Evolutionary conservation across 2,888 invertebrate species (phyloP).

Genomic region (Lottia scabra): DNA sequence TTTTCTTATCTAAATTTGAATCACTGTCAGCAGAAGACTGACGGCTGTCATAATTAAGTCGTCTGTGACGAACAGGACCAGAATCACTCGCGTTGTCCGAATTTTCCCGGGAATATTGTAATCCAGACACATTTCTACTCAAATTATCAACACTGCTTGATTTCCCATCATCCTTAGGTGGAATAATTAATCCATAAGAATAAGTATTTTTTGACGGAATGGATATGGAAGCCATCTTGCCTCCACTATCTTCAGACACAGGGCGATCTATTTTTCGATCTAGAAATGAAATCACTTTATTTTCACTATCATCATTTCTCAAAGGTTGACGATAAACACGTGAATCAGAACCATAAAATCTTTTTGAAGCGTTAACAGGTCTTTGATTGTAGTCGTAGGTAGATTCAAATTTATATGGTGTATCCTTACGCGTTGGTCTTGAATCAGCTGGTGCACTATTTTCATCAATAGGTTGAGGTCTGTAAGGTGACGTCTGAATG

Average conservation of each 20-base stretch:
- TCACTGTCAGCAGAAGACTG: conserved; percentile 10
- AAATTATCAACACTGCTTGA: conserved; percentile 41
- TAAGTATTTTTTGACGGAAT: conserved; percentile 42
- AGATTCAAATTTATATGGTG: not conserved
- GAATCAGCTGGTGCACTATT: not conserved
- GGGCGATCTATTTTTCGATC: conserved; percentile 19
- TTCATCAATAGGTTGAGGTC: not conserved
- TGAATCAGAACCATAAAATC: not conserved
- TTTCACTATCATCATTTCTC: conserved; percentile 13
- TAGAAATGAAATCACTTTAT: conserved; percentile 9
- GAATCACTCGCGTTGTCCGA: conserved; percentile 3
- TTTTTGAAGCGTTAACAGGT: not conserved
- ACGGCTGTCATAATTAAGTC: conserved; percentile 11
- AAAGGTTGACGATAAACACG: conserved; percentile 8
- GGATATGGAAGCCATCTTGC: conserved; percentile 40
- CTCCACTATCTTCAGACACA: conserved; percentile 37
- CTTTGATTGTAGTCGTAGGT: not conserved
- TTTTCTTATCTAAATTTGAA: not conserved
- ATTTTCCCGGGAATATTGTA: conserved; percentile 11
- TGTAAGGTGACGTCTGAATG: not conserved
- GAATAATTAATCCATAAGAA: conserved; percentile 58
- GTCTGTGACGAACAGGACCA: conserved; percentile 10
- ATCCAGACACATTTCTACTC: conserved; percentile 23
- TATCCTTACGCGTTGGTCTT: not conserved
- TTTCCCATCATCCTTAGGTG: conserved; percentile 35